phyloP scores from a whole-genome alignment of 2,888 invertebrate species.

The Meghimatium bilineatum region DNA sequence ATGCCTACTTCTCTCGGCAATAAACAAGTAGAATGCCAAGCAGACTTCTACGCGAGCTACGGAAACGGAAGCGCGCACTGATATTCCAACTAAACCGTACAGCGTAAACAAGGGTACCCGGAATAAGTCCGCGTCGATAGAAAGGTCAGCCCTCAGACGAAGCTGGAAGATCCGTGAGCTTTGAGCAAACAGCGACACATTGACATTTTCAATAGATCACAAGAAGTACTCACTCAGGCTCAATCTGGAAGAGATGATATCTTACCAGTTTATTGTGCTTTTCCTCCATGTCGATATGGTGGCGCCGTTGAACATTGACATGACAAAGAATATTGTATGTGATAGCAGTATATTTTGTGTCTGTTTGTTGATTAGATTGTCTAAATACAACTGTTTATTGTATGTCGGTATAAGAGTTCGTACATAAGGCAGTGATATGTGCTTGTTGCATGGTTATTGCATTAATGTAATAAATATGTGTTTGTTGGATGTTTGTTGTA shows the following conservation, averaged over 20 bases:
- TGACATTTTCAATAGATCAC: constrained; percentile 47
- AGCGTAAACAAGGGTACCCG: constrained; percentile 38
- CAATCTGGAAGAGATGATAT: constrained; percentile 42
- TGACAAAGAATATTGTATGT: neutral
- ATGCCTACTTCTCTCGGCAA: constrained; percentile 24
- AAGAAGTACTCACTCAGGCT: constrained; percentile 7
- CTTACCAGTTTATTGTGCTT: constrained; percentile 34
- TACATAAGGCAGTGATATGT: too few species aligned
- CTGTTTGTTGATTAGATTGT: neutral
- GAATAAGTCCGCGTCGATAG: constrained; percentile 34
- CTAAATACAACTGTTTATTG: neutral
- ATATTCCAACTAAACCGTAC: constrained; percentile 38
- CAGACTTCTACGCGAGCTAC: constrained; percentile 4
- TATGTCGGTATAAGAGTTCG: neutral
- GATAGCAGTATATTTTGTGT: neutral
- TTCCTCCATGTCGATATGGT: neutral
- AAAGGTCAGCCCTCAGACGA: constrained; percentile 36
- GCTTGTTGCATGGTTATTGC: neutral
- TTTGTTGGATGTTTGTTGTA: neutral
- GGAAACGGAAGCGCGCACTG: constrained; percentile 41
- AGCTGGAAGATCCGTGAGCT: constrained; percentile 29
- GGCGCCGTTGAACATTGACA: constrained; percentile 32
- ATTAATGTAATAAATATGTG: neutral
- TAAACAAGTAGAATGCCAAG: constrained; percentile 44
- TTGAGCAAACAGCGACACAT: constrained; percentile 29